Base-by-base conservation (phyloP, 2,797 vertebrate genomes). In the Pseudomugil gertrudae region DNA sequence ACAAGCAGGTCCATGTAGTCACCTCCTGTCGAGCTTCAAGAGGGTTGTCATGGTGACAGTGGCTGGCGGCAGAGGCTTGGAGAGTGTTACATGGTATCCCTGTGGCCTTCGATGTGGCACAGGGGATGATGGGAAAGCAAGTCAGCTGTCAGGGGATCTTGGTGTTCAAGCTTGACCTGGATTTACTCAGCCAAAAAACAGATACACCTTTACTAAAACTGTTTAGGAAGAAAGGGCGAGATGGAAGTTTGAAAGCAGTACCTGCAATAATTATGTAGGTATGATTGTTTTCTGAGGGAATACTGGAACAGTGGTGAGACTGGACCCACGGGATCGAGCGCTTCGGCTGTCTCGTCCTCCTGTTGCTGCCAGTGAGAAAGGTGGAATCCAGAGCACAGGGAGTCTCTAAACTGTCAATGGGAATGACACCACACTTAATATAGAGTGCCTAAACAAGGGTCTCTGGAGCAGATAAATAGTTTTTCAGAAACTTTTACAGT, bases 11-110 rank as follows among this genome's bases (percentile, higher is more conserved):
- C 89, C 76, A 79, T 72, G 71, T 85, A 84, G 88, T 84, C 88
- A 80, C 89, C 91, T 92, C 90, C 90, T 89, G 86, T 90, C 78
- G 85, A 81, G 86, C 84, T 88, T 90, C 78, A 79, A 89, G 80
- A 83, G 81, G 87, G 93, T 94, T 93, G 92, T 92, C 91, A 93
- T 94, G 90, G 90, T 82, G 84, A 94, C 89, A 76, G 88, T 82
- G 87, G 83, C 86, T 81, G 83, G 88, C 79, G 85, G 83, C 78
- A 53, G 61, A 80, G 79, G 71, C 76, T 65, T 54, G 68, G 69
- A 76, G 73, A 72, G 72, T 63, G 75, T 81, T 85, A 77, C 69
- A 62, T 77, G 77, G 79, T 81, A 57, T 87, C 73, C 74, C 75
- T 69, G 69, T 83, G 81, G 80, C 82, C 82, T 84, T 55, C 10